These are phyloP conservation scores for Carlito syrichta DNA, from an alignment of 2,113 vertebrate genomes.

Conservation along the genomic window DNA sequence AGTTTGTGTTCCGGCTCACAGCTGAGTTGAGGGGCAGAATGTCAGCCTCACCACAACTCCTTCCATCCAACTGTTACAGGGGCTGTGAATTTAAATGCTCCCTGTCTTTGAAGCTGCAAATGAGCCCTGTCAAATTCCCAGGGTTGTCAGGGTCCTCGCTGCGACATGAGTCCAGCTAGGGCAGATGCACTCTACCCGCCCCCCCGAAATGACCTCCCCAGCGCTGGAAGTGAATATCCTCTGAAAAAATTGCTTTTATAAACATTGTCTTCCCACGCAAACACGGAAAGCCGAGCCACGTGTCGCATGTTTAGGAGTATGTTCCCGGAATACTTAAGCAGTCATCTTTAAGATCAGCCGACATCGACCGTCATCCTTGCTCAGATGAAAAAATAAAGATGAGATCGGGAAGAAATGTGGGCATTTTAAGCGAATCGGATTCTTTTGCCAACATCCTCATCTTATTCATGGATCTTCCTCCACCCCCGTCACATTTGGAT, in stretches of 20 bases:
- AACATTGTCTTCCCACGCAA: conserved; percentile 12
- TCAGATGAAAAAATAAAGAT: conserved; percentile 56
- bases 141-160: background rate
- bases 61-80: conserved; percentile 23
- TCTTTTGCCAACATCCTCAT: conserved; percentile 52
- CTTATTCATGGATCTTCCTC: conserved; percentile 34
- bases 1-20: conserved; percentile 40
- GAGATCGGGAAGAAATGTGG: conserved; percentile 50
- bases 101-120: conserved; percentile 60
- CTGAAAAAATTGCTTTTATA: conserved; percentile 24
- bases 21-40: conserved; percentile 44
- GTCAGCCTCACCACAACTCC: conserved; percentile 35
- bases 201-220: background rate
- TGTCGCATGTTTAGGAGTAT: background rate
- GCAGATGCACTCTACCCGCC: background rate
- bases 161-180: background rate
- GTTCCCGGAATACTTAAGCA: conserved; percentile 17
- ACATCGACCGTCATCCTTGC: background rate
- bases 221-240: background rate
- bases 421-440: conserved; percentile 43
- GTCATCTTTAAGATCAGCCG: conserved; percentile 32
- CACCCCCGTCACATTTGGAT: conserved; percentile 46
- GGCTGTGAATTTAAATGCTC: conserved; percentile 43
- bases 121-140: conserved; percentile 46
- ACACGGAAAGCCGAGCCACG: background rate